Conservation (phyloP, 2,888 invertebrate species). For the Onchidella celtica region DNA sequence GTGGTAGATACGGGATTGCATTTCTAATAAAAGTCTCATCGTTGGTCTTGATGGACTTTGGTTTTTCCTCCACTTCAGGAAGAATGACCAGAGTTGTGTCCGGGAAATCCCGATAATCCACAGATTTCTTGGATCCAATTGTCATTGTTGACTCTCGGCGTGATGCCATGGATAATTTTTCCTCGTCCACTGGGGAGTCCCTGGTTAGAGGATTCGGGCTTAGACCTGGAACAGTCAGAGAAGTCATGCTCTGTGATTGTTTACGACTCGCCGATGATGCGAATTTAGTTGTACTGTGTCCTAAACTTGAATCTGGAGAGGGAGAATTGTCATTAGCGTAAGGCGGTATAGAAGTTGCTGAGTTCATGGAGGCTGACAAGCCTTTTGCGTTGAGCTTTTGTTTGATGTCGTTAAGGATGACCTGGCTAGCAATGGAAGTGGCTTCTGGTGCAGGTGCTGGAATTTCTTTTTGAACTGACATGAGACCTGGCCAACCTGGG, state of each 20-base stretch:
- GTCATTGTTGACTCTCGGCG: slow-evolving; percentile 53
- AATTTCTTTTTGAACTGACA: slow-evolving; percentile 36
- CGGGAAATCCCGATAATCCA: slow-evolving; percentile 55
- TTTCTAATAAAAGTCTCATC: slow-evolving; percentile 90
- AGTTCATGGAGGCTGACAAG: background rate
- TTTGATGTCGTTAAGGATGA: slow-evolving; percentile 18
- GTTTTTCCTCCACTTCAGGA: slow-evolving; percentile 54
- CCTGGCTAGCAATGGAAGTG: background rate
- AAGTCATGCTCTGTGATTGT: slow-evolving; percentile 53
- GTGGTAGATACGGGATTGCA: slow-evolving; percentile 94
- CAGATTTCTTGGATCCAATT: slow-evolving; percentile 56
- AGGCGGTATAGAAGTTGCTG: background rate
- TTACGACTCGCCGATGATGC: background rate
- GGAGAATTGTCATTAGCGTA: background rate
- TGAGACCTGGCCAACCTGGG: background rate
- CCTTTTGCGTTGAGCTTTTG: slow-evolving; percentile 7
- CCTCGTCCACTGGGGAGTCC: slow-evolving; percentile 41
- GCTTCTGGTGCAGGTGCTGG: background rate
- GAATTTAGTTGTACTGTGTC: background rate
- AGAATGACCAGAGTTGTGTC: background rate
- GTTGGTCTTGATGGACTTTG: slow-evolving; percentile 57
- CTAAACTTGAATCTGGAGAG: slow-evolving; percentile 6
- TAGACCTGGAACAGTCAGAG: slow-evolving; percentile 51
- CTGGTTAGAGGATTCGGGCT: background rate
- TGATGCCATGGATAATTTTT: slow-evolving; percentile 50